phyloP scores from a whole-genome alignment of 2,113 vertebrate genomes.

The Mobula birostris region DNA sequence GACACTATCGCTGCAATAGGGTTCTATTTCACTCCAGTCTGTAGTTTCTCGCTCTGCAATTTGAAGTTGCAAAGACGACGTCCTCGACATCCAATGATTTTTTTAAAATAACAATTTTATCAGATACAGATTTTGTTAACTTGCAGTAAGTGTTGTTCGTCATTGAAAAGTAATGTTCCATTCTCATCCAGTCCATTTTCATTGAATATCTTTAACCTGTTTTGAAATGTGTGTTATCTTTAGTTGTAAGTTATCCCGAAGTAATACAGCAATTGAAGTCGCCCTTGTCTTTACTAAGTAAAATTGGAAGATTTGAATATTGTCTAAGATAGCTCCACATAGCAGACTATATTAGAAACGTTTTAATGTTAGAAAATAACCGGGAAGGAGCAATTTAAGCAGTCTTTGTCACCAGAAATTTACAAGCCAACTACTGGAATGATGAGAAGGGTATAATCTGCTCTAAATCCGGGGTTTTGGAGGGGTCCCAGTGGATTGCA shows the following conservation, averaged over 20 bases:
- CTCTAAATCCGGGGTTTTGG: too few relatives aligned
- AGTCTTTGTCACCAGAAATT: too few relatives aligned
- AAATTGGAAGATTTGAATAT: background rate
- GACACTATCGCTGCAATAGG: too few relatives aligned
- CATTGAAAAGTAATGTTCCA: too few relatives aligned
- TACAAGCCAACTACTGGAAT: too few relatives aligned
- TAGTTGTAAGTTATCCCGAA: too few relatives aligned
- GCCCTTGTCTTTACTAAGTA: background rate
- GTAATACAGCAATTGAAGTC: background rate
- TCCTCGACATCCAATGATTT: background rate
- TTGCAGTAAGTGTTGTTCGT: background rate
- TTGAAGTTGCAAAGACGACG: background rate
- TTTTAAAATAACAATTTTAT: background rate
- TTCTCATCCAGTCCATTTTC: background rate
- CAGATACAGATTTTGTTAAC: background rate
- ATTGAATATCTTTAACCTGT: background rate
- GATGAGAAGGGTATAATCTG: too few relatives aligned
- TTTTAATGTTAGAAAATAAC: too few relatives aligned
- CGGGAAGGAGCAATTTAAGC: too few relatives aligned
- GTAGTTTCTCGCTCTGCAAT: background rate
- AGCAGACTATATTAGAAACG: too few relatives aligned
- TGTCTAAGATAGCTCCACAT: too few relatives aligned
- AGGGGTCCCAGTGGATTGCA: too few relatives aligned
- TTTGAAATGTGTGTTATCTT: background rate
- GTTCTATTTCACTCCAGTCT: background rate